phyloP scores from a whole-genome alignment of 2,888 invertebrate species.

The Mesorhabditis belari region DNA sequence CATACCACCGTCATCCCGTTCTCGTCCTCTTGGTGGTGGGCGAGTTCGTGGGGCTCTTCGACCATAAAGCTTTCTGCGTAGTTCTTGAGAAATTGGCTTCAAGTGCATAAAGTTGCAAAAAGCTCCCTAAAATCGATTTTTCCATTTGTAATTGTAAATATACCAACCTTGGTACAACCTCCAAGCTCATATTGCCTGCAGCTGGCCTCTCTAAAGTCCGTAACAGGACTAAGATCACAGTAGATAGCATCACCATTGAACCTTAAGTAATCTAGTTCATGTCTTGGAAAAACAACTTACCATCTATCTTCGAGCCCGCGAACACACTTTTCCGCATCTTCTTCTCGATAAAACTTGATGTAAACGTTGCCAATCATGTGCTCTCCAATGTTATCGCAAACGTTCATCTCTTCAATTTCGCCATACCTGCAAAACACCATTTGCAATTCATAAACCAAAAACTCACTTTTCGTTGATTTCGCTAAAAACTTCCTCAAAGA shows the following conservation, averaged over 20 bases:
- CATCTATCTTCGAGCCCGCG: slow-evolving; percentile 89
- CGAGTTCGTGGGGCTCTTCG: not conserved
- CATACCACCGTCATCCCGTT: no score
- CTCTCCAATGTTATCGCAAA: slow-evolving; percentile 80
- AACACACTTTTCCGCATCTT: slow-evolving; percentile 94
- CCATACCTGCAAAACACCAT: slow-evolving; percentile 64
- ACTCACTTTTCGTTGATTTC: slow-evolving; percentile 63
- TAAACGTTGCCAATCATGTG: slow-evolving; percentile 92
- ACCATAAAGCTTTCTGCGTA: slow-evolving; percentile 10
- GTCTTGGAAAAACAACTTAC: slow-evolving; percentile 58
- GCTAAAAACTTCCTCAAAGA: slow-evolving; percentile 96
- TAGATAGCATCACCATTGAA: slow-evolving; percentile 92
- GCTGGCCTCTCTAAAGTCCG: slow-evolving; percentile 97
- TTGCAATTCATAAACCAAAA: not conserved
- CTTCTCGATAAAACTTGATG: slow-evolving; percentile 84
- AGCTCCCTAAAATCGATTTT: slow-evolving; percentile 65
- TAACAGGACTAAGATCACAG: slow-evolving; percentile 94
- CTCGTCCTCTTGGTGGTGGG: no score
- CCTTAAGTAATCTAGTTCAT: slow-evolving; percentile 9
- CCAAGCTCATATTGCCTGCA: slow-evolving; percentile 59
- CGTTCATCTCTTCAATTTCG: slow-evolving; percentile 99
- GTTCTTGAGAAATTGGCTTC: slow-evolving; percentile 60
- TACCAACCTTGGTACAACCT: slow-evolving; percentile 71
- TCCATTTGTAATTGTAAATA: slow-evolving; percentile 1
- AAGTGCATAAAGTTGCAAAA: slow-evolving; percentile 99